Conservation (phyloP, 2,113 vertebrate genomes). For the Cavia porcellus region DNA sequence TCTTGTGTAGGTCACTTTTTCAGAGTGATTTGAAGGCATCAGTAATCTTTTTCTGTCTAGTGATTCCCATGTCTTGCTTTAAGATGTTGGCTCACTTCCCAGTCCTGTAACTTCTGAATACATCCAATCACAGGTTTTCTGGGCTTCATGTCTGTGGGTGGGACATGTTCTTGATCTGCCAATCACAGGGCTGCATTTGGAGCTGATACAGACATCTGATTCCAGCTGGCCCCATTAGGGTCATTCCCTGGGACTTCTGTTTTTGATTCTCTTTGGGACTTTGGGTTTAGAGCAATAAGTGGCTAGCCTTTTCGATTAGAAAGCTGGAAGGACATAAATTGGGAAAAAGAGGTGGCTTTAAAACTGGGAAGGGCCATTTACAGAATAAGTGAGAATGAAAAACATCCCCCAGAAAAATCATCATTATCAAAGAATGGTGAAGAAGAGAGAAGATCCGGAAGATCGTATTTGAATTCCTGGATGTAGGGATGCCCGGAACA, state of each 20-base stretch:
- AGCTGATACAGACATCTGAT: neutral
- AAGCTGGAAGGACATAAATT: neutral
- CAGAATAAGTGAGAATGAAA: neutral
- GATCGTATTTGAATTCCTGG: neutral
- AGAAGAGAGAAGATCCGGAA: neutral
- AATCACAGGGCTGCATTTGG: neutral
- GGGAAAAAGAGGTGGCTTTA: neutral
- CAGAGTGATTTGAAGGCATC: slow-evolving; percentile 7
- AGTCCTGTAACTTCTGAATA: neutral
- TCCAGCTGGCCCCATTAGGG: neutral
- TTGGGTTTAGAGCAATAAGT: slow-evolving; percentile 38
- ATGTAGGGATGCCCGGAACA: neutral
- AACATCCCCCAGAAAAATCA: neutral
- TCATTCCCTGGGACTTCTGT: neutral
- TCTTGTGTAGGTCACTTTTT: neutral
- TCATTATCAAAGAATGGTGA: neutral
- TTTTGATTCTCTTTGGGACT: neutral
- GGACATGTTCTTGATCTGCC: neutral
- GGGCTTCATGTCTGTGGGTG: neutral
- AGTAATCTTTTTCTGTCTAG: neutral
- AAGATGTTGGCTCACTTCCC: neutral
- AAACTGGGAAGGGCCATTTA: neutral
- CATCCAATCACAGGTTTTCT: neutral
- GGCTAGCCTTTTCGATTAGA: neutral
- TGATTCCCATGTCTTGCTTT: neutral